A percentile compares a stretch with the other conserved stretches of the same genome.
Evolutionary conservation across 1,140 invertebrate genomes (phyloP).

Genomic region (Cyclargus thomasi): DNA sequence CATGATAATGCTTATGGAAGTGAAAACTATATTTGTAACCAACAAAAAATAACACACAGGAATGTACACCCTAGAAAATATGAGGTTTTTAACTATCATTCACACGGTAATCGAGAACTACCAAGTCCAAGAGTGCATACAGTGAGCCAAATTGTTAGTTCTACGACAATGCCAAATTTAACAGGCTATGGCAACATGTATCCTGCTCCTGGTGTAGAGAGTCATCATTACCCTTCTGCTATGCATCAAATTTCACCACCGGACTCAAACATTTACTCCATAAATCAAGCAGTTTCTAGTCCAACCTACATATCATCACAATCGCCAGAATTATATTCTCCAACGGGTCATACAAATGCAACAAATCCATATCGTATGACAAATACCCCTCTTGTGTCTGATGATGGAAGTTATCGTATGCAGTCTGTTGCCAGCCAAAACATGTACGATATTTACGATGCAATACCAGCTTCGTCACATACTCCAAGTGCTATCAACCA

Average conservation of each 20-base stretch:
- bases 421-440: conserved; percentile 61
- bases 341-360: conserved; percentile 63
- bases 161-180: conserved; percentile 69
- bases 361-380: conserved; percentile 70
- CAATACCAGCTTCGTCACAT: conserved; percentile 54
- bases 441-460: conserved; percentile 66
- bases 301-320: conserved; percentile 63
- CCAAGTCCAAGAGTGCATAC: conserved; percentile 57
- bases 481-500: conserved; percentile 51
- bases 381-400: conserved; percentile 63
- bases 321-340: conserved; percentile 64
- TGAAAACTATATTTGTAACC: conserved; percentile 56
- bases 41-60: conserved; percentile 61
- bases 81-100: conserved; percentile 63
- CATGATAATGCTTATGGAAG: conserved; percentile 51
- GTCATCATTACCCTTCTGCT: conserved; percentile 46
- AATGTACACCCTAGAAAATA: conserved; percentile 44
- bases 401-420: conserved; percentile 66
- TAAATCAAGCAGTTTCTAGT: conserved; percentile 39
- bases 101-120: conserved; percentile 49
- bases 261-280: conserved; percentile 58
- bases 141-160: conserved; percentile 67
- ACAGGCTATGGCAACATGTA: conserved; percentile 61
- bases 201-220: conserved; percentile 39
- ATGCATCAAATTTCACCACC: conserved; percentile 46